Percentiles rank a stretch among this genome's conserved stretches.
Conservation (phyloP, 2,797 vertebrate genomes). For the Catamblyrhynchus diadema region DNA sequence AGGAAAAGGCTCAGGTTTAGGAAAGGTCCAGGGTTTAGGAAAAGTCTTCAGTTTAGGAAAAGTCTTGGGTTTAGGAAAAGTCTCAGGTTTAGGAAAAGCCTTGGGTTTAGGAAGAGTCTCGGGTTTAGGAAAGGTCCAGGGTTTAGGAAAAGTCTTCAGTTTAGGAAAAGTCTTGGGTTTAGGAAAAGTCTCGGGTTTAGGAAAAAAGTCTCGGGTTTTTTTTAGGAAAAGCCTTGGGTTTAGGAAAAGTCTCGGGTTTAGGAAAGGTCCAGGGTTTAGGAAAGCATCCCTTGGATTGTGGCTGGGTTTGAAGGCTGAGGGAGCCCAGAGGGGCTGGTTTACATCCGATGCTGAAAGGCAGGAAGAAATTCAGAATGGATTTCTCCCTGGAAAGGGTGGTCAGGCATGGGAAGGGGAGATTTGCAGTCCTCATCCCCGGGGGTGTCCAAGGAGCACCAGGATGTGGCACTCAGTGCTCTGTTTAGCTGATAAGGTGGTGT, state of each 20-base stretch:
- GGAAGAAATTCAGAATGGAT: neutral
- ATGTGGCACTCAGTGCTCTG: neutral
- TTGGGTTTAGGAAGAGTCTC: no score
- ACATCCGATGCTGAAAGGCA: accelerated
- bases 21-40: no score
- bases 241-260: neutral
- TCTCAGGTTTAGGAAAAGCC: no score
- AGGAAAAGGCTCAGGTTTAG: neutral
- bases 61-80: accelerated
- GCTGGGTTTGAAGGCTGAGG: no score
- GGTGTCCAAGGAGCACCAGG: accelerated
- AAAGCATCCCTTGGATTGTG: no score
- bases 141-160: no score
- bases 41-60: neutral
- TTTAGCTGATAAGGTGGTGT: neutral
- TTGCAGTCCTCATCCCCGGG: neutral
- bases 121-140: accelerated
- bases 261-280: no score
- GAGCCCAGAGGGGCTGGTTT: neutral
- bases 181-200: neutral
- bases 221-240: accelerated
- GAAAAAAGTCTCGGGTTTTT: no score
- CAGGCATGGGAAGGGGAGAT: neutral
- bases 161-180: no score
- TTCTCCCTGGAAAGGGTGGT: neutral